These are phyloP conservation scores for Cantharis rustica DNA, from an alignment of 2,888 invertebrate species.

Conservation along the genomic window DNA sequence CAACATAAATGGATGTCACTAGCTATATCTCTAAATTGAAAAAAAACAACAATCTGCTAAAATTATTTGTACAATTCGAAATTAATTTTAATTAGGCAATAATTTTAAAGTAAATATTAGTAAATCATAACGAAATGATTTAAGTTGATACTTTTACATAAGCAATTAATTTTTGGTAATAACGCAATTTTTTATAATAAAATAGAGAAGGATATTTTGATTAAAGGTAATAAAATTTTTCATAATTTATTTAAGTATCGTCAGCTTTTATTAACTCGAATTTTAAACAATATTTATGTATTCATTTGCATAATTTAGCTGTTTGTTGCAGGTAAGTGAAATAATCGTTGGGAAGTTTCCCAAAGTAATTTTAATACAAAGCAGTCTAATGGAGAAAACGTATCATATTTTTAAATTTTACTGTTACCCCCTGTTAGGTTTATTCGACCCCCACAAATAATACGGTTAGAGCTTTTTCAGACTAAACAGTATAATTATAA, in stretches of 20 bases:
- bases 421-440: background rate
- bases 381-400: too few relatives aligned
- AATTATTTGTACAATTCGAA: too few relatives aligned
- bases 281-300: background rate
- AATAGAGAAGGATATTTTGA: background rate
- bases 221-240: background rate
- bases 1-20: too few relatives aligned
- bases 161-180: background rate
- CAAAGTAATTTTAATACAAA: background rate
- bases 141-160: background rate
- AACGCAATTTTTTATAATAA: background rate
- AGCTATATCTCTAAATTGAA: too few relatives aligned
- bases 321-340: background rate
- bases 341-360: background rate
- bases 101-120: background rate
- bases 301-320: background rate
- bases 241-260: background rate
- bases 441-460: background rate
- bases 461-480: too few relatives aligned
- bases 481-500: too few relatives aligned
- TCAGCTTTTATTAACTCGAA: background rate
- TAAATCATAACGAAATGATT: background rate
- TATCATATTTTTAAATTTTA: background rate
- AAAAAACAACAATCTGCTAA: too few relatives aligned
- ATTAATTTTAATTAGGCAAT: background rate